phyloP scores from a whole-genome alignment of 2,797 vertebrate genomes.

The Danio tinwini region DNA sequence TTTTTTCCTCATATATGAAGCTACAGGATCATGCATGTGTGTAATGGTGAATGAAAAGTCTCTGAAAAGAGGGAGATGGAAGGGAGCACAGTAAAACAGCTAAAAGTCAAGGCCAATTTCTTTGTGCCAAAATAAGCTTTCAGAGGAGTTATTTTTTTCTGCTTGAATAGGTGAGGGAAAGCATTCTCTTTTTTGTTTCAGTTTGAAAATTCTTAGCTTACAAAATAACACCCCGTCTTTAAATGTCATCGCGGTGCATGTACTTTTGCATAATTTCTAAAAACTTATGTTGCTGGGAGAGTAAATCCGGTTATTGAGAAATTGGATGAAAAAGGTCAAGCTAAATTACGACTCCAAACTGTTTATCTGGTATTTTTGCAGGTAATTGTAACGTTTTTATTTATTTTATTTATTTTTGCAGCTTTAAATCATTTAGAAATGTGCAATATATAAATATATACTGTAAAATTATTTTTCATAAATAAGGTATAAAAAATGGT shows the following conservation, averaged over 20 bases:
- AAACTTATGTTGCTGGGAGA: not conserved
- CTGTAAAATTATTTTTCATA: not conserved
- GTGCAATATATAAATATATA: not conserved
- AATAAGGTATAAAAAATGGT: not conserved
- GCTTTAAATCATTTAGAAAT: not conserved
- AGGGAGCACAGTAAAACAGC: not conserved
- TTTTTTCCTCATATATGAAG: not conserved
- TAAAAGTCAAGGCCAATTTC: conserved; percentile 16
- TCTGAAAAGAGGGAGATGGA: not conserved
- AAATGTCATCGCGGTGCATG: conserved; percentile 39
- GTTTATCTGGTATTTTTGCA: conserved; percentile 6
- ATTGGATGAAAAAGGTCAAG: conserved; percentile 27
- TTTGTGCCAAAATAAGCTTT: conserved; percentile 13
- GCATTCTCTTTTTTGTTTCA: not conserved
- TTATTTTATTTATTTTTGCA: no score
- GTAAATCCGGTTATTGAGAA: conserved; percentile 4
- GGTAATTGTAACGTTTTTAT: not conserved
- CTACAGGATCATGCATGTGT: conserved; percentile 26
- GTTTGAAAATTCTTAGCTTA: not conserved
- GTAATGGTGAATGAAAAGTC: not conserved
- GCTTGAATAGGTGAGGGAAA: not conserved
- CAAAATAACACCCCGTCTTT: conserved; percentile 9
- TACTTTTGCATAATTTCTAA: conserved; percentile 1
- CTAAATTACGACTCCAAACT: conserved; percentile 27
- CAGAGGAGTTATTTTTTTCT: conserved; percentile 18